phyloP scores from a whole-genome alignment of 2,113 vertebrate species.

The Mustelus asterias region DNA sequence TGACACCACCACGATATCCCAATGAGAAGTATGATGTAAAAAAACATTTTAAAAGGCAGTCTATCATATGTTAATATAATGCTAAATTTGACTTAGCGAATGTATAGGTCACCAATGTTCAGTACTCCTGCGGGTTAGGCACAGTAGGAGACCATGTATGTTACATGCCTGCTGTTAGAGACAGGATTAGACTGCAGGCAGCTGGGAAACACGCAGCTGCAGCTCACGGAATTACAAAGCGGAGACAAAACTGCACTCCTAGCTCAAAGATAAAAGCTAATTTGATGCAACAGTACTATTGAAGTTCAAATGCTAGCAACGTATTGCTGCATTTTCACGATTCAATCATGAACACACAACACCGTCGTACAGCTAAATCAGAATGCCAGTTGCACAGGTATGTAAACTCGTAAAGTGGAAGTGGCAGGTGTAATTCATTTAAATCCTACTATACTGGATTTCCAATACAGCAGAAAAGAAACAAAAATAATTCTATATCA shows the following conservation, averaged over 20 bases:
- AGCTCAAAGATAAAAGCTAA: not conserved
- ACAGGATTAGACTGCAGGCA: not conserved
- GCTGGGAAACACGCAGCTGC: not conserved
- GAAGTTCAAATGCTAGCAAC: not conserved
- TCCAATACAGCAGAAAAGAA: not conserved
- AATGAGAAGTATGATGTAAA: not conserved
- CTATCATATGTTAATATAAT: not conserved
- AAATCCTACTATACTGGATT: not conserved
- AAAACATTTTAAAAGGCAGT: not conserved
- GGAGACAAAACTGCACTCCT: not conserved
- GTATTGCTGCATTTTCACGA: not conserved
- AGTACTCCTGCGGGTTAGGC: not conserved
- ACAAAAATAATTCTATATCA: not conserved
- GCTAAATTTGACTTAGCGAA: not conserved
- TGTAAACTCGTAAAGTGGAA: not conserved
- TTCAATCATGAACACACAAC: not conserved
- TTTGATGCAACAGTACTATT: not conserved
- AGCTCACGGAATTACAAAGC: not conserved
- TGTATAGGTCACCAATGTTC: not conserved
- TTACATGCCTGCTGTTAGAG: not conserved
- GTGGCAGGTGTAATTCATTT: not conserved
- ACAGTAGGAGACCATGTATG: not conserved
- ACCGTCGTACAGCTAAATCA: not conserved
- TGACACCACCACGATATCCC: not conserved
- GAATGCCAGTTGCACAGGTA: not conserved